A percentile compares a stretch with the other conserved stretches of the same genome.
These are phyloP conservation scores for Anthophora plumipes DNA, from an alignment of 2,888 invertebrate genomes.

Conservation along the genomic window DNA sequence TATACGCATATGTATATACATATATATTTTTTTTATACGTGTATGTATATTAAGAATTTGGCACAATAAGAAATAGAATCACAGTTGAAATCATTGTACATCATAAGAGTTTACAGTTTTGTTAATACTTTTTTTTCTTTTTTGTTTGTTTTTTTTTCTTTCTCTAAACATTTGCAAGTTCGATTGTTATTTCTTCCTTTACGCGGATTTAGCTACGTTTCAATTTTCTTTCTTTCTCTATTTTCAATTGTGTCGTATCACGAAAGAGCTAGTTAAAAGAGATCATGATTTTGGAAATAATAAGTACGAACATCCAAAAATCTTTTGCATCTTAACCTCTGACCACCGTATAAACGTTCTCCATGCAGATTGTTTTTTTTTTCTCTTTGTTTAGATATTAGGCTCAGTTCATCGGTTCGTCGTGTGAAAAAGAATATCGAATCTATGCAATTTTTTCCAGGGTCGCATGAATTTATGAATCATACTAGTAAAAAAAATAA, in stretches of 20 bases:
- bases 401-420: slow-evolving; percentile 56
- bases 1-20: slow-evolving; percentile 61
- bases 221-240: slow-evolving; percentile 9
- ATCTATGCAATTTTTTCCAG: slow-evolving; percentile 66
- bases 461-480: slow-evolving; percentile 71
- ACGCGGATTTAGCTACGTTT: slow-evolving; percentile 46
- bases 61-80: slow-evolving; percentile 84
- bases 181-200: slow-evolving; percentile 40
- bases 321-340: slow-evolving; percentile 33
- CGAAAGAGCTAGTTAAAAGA: slow-evolving; percentile 47
- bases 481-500: slow-evolving; percentile 80
- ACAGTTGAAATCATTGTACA: slow-evolving; percentile 83
- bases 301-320: slow-evolving; percentile 34
- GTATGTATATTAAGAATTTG: slow-evolving; percentile 79
- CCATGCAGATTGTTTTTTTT: slow-evolving; percentile 52
- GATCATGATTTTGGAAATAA: slow-evolving; percentile 41
- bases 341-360: slow-evolving; percentile 57
- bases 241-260: slow-evolving; percentile 41
- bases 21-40: slow-evolving; percentile 59
- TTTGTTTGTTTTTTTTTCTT: slow-evolving; percentile 27
- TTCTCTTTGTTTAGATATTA: slow-evolving; percentile 43
- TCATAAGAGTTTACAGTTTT: slow-evolving; percentile 75
- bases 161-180: slow-evolving; percentile 51
- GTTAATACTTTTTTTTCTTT: slow-evolving; percentile 50
- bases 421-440: slow-evolving; percentile 63